phyloP scores from a whole-genome alignment of 2,113 vertebrate genomes.

The Nannospalax galili region DNA sequence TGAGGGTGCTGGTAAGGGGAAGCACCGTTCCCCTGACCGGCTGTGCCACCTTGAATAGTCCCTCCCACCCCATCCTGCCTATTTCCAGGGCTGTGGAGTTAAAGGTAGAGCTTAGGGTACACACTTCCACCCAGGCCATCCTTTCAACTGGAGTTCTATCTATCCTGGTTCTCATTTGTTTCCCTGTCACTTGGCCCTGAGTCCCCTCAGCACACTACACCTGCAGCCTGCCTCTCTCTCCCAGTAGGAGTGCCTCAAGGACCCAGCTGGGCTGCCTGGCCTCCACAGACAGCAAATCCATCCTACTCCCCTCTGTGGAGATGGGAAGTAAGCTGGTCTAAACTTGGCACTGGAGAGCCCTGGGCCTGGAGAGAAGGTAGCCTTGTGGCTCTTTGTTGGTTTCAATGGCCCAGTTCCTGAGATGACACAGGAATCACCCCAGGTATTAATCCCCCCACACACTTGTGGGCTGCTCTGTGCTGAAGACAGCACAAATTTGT shows the following conservation, averaged over 20 bases:
- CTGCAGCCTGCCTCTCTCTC: not conserved
- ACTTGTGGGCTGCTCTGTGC: rapidly evolving
- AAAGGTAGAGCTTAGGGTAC: too few species aligned
- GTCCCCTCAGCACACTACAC: not conserved
- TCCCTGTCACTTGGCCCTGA: too few species aligned
- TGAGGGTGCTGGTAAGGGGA: not conserved
- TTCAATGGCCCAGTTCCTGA: not conserved
- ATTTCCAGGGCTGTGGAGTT: not conserved
- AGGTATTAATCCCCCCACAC: rapidly evolving
- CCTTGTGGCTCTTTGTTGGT: not conserved
- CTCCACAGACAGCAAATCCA: not conserved
- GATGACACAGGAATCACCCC: not conserved
- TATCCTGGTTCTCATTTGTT: not conserved
- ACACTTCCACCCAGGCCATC: rapidly evolving
- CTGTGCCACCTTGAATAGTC: rapidly evolving
- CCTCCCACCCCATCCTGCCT: not conserved
- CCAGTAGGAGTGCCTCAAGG: not conserved
- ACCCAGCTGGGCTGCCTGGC: not conserved
- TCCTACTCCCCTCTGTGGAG: not conserved
- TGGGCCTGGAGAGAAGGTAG: not conserved
- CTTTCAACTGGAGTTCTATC: not conserved
- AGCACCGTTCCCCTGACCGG: too few species aligned
- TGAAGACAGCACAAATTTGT: not conserved
- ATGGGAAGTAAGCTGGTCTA: rapidly evolving
- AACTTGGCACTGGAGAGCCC: not conserved